Evolutionary conservation across 1,140 invertebrate species (phyloP).

Genomic region (Asobara japonica): DNA sequence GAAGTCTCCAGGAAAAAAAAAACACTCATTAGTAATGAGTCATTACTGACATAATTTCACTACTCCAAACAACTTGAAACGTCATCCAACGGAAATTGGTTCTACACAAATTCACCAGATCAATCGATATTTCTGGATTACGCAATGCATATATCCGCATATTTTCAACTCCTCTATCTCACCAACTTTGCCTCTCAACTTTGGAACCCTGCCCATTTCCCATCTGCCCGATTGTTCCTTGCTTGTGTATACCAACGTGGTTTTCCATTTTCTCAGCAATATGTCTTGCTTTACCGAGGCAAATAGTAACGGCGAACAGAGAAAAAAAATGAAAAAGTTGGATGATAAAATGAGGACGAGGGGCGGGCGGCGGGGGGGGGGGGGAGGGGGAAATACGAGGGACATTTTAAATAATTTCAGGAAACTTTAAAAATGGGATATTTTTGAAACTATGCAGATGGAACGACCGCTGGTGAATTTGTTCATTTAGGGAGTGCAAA

Average conservation of each 20-base stretch:
- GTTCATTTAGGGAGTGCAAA: too few species aligned
- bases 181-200: not conserved
- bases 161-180: constrained; percentile 1
- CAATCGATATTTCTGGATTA: not conserved
- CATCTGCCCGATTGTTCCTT: constrained; percentile 11
- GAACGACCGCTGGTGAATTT: too few species aligned
- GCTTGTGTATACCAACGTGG: constrained; percentile 8
- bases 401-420: too few species aligned
- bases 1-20: too few species aligned
- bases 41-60: too few species aligned
- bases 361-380: too few species aligned
- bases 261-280: constrained; percentile 11
- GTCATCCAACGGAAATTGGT: too few species aligned
- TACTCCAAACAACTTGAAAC: too few species aligned
- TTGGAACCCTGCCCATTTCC: constrained; percentile 12
- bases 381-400: too few species aligned
- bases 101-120: not conserved
- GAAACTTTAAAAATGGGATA: too few species aligned
- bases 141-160: constrained; percentile 1
- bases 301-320: constrained; percentile 1
- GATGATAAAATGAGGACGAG: not conserved
- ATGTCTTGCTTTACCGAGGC: constrained; percentile 15
- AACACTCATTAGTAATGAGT: too few species aligned
- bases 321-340: not conserved
- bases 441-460: too few species aligned